Conservation (phyloP, 1,140 invertebrate genomes). For the Laupala kohalensis region DNA sequence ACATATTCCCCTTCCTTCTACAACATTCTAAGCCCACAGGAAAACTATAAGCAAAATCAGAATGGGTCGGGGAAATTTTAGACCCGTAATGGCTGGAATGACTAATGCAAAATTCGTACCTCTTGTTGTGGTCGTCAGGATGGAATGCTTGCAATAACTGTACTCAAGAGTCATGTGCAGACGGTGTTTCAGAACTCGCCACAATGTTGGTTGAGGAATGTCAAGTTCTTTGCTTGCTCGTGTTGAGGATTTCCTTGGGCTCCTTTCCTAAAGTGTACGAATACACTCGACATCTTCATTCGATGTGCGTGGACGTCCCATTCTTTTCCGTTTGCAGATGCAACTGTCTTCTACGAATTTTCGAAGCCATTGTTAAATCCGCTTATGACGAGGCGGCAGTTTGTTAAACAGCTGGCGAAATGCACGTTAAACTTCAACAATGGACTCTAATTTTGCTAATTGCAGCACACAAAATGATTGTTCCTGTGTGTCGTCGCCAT, state of each 20-base stretch:
- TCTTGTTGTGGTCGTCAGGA: background rate
- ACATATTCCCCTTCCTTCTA: conserved; percentile 1
- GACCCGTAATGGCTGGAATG: background rate
- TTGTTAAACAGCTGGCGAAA: conserved; percentile 4
- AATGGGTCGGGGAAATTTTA: background rate
- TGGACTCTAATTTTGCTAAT: background rate
- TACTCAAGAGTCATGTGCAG: no score
- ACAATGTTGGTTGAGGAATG: no score
- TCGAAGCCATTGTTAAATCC: background rate
- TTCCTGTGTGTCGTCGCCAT: background rate
- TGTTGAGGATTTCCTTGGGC: background rate
- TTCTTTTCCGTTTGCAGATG: conserved; percentile 8
- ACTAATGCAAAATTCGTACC: background rate
- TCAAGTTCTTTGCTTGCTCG: background rate
- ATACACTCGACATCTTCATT: background rate
- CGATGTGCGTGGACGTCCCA: conserved; percentile 3
- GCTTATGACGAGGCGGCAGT: conserved; percentile 3
- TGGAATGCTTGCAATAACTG: no score
- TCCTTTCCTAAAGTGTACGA: no score
- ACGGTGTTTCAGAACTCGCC: no score
- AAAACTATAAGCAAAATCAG: background rate
- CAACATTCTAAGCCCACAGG: background rate
- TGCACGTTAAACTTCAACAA: conserved; percentile 6
- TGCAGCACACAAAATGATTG: conserved; percentile 6
- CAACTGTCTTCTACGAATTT: background rate